Base-by-base conservation (phyloP, 2,113 vertebrate genomes). In the Camelus dromedarius region DNA sequence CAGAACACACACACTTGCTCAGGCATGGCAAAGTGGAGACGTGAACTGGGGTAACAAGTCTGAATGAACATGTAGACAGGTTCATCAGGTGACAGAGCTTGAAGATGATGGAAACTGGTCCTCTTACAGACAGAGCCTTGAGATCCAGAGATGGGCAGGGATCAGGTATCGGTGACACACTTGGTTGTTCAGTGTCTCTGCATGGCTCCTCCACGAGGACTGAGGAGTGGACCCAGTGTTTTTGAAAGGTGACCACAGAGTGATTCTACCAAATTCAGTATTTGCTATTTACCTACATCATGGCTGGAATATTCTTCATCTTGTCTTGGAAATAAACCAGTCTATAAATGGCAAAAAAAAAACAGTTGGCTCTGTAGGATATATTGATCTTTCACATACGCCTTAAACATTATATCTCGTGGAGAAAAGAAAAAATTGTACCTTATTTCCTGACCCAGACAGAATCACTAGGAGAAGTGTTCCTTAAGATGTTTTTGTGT, bases 11-110 rank as follows among this genome's bases (percentile, higher is more conserved):
- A 76, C 9, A 48, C 14, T 30, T 66, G 22, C 14, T 15, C 6
- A 66, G 11, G 20, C 15, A 42, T 30, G 24, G 19, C n/a, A 15
- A 16, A 38, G 50, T 30, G 5, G 52, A 42, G 32, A 1, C 2
- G 6, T 22, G 2, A 15, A 0, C n/a, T 2, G 9, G 67, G 3
- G 2, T 3, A 50, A 67, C 2, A 13, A 35, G 7, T 22, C 18
- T 24, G 38, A 24, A 69, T 1, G 26, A 38, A 24, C 1, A 5
- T 22, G 8, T 13, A 56, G 24, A 80, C 2, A 38, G 11, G 20
- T 22, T 15, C 30, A 30, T 8, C 19, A 3, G 8, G 8, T 7
- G 70, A 16, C 46, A n/a, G 50, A 75, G 28, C 6, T 38, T 10
- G 20, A 30, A 48, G 13, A 46, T n/a, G 19, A 4, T 38, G 42